These are phyloP conservation scores for Eunapius fragilis DNA, from an alignment of 37 sponge, comb jelly and placozoan genomes.

Conservation along the genomic window DNA sequence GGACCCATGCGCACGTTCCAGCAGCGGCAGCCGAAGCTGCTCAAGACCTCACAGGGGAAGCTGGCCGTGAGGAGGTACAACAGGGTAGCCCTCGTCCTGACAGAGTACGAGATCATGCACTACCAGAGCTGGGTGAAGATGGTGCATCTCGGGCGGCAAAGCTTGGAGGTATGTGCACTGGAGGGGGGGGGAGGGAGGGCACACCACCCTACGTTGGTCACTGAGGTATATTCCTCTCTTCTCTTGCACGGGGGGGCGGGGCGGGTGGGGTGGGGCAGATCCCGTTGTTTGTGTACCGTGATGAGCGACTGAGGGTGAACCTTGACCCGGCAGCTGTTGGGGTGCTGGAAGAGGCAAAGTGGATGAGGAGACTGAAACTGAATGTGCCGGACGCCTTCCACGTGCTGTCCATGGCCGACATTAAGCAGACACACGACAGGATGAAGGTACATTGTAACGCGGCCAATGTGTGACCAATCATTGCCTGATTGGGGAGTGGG, in stretches of 20 bases:
- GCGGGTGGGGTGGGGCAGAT: too few relatives aligned
- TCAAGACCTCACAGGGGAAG: slow-evolving; percentile 55
- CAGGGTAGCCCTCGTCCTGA: slow-evolving; percentile 79
- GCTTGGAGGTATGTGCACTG: slow-evolving; percentile 51
- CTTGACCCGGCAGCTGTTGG: slow-evolving; percentile 75
- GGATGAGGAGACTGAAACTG: slow-evolving; percentile 76
- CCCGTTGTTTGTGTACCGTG: slow-evolving; percentile 46
- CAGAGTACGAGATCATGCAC: slow-evolving; percentile 92
- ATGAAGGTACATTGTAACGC: slow-evolving; percentile 52
- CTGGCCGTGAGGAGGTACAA: slow-evolving; percentile 79
- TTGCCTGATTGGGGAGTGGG: too few relatives aligned
- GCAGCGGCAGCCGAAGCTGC: slow-evolving; percentile 21
- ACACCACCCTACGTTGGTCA: too few relatives aligned
- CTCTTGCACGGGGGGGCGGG: too few relatives aligned
- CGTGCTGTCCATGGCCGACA: slow-evolving; percentile 30
- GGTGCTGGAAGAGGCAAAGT: slow-evolving; percentile 86
- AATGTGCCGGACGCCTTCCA: slow-evolving; percentile 62
- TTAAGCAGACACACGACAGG: slow-evolving; percentile 61
- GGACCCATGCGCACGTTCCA: slow-evolving; percentile 75
- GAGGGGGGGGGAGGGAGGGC: too few relatives aligned
- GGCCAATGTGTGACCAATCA: too few relatives aligned
- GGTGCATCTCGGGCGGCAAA: slow-evolving; percentile 26
- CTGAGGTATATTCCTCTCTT: too few relatives aligned
- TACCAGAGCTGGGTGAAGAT: slow-evolving; percentile 84
- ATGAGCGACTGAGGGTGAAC: slow-evolving; percentile 68